A percentile compares a stretch with the other conserved stretches of the same genome.
Evolutionary conservation across 2,888 invertebrate genomes (phyloP).

Genomic region (Trichogramma dendrolimi): DNA sequence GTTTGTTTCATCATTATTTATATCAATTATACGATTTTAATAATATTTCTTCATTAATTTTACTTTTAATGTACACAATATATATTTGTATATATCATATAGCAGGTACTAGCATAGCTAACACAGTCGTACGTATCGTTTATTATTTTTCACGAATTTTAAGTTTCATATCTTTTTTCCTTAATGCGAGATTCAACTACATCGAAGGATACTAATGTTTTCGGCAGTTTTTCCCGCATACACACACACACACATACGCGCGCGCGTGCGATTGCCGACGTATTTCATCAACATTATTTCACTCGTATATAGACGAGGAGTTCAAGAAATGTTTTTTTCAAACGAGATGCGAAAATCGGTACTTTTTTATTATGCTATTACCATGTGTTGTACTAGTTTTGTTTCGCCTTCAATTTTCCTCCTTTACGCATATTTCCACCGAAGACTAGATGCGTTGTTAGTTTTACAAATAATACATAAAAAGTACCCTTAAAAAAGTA

Average conservation of each 20-base stretch:
- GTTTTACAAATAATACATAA: slow-evolving; percentile 22
- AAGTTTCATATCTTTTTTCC: slow-evolving; percentile 34
- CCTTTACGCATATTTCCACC: slow-evolving; percentile 13
- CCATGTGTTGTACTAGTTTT: background rate
- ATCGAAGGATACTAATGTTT: slow-evolving; percentile 43
- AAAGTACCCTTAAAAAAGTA: slow-evolving; percentile 27
- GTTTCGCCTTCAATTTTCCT: slow-evolving; percentile 9
- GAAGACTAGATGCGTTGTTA: slow-evolving; percentile 24
- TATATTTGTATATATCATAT: slow-evolving; percentile 26
- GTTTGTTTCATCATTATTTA: slow-evolving; percentile 41
- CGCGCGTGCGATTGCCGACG: too few species aligned
- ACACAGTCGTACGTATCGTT: slow-evolving; percentile 54
- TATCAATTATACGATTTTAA: too few species aligned
- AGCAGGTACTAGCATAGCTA: slow-evolving; percentile 56
- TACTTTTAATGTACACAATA: too few species aligned
- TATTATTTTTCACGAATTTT: slow-evolving; percentile 42
- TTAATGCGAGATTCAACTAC: slow-evolving; percentile 18
- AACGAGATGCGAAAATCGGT: slow-evolving; percentile 13
- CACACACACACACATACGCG: too few species aligned
- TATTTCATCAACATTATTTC: too few species aligned
- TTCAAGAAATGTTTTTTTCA: background rate
- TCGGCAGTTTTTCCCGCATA: slow-evolving; percentile 27
- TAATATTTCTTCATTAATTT: too few species aligned
- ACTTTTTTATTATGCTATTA: background rate
- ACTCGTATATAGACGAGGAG: too few species aligned